phyloP scores from a whole-genome alignment of 1,140 invertebrate species.

The Nomia melanderi region DNA sequence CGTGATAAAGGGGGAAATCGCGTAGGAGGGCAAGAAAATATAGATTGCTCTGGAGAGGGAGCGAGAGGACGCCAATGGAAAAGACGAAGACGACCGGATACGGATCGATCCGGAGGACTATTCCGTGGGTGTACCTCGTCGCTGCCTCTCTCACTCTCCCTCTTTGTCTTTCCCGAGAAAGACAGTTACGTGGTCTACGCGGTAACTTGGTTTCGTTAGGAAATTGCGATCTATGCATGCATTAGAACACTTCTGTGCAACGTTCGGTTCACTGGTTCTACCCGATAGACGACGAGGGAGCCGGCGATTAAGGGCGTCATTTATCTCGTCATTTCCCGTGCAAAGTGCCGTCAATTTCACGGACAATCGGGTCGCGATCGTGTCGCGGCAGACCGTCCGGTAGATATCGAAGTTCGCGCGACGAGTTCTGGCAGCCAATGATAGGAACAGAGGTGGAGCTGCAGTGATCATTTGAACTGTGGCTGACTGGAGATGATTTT shows the following conservation, averaged over 20 bases:
- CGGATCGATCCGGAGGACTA: constrained; percentile 37
- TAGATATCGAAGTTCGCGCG: constrained; percentile 22
- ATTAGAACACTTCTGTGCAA: not conserved
- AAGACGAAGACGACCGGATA: constrained; percentile 10
- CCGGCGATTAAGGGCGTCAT: not conserved
- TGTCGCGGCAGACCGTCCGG: not conserved
- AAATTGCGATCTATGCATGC: constrained; percentile 17
- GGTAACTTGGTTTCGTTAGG: constrained; percentile 18
- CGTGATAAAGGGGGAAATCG: constrained; percentile 16
- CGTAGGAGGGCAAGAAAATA: constrained; percentile 27
- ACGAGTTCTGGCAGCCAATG: not conserved
- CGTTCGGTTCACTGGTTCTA: not conserved
- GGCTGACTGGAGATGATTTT: too few species aligned
- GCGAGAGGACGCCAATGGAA: not conserved
- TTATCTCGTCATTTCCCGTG: constrained; percentile 28
- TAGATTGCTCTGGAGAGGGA: constrained; percentile 22
- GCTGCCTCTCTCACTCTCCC: not conserved
- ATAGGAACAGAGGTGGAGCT: not conserved
- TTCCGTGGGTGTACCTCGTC: constrained; percentile 12
- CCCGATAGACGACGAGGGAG: not conserved
- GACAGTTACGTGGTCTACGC: not conserved
- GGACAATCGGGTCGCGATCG: constrained; percentile 18
- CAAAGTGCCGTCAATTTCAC: constrained; percentile 21
- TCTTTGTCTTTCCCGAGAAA: not conserved
- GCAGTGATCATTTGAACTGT: too few species aligned